Conservation (phyloP, 2,113 vertebrate genomes). For the Stigmatopora argus region DNA sequence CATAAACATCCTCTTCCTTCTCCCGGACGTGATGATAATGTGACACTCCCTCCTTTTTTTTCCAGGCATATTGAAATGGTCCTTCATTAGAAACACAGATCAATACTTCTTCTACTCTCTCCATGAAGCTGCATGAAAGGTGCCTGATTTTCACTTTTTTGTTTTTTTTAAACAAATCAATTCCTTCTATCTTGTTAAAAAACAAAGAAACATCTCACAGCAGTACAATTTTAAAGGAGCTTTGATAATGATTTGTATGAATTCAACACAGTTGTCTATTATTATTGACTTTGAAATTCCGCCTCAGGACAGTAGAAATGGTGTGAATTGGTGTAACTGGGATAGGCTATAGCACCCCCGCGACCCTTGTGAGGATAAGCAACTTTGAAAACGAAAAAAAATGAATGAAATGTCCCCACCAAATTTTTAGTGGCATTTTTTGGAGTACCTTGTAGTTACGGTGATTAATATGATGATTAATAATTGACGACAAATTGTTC, state of each 20-base stretch:
- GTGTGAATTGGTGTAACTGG: no score
- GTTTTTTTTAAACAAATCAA: constrained; percentile 89
- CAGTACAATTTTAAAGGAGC: background rate
- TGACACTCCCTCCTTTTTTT: constrained; percentile 62
- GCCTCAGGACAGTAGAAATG: background rate
- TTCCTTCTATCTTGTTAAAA: constrained; percentile 77
- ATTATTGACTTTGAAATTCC: background rate
- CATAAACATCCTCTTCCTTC: constrained; percentile 68
- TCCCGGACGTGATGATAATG: constrained; percentile 57
- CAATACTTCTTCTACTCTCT: constrained; percentile 72
- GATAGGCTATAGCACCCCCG: no score
- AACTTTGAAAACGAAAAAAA: no score
- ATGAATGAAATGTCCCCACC: no score
- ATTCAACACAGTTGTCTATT: background rate
- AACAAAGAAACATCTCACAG: background rate
- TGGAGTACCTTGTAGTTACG: no score
- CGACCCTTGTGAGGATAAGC: no score
- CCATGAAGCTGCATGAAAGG: constrained; percentile 84
- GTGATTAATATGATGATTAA: no score
- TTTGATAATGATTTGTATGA: constrained; percentile 1
- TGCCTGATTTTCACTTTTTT: constrained; percentile 90
- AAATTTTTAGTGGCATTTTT: no score
- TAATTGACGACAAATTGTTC: no score
- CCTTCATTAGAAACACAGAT: constrained; percentile 73
- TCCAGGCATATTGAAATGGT: constrained; percentile 67